These are phyloP conservation scores for Brachymystax lenok DNA, from an alignment of 2,797 vertebrate species.

Conservation along the genomic window DNA sequence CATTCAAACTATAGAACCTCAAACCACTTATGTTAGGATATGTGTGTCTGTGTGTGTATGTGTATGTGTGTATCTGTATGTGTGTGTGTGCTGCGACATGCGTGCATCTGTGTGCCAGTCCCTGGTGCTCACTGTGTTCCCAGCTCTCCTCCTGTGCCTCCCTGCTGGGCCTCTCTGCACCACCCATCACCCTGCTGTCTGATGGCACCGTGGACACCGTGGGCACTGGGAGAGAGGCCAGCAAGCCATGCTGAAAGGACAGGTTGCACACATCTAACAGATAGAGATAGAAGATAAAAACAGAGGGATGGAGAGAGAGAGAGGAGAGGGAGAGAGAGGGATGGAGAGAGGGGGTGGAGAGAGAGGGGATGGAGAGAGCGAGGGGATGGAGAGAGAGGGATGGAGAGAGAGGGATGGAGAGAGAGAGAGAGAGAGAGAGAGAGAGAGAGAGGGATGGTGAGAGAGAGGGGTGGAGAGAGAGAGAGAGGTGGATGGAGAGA, in stretches of 20 bases:
- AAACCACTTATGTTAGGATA: background rate
- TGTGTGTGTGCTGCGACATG: conserved; percentile 4
- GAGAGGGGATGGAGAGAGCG: no score
- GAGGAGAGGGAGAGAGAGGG: no score
- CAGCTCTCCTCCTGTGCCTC: conserved; percentile 42
- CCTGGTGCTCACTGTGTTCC: conserved; percentile 18
- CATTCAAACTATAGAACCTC: conserved; percentile 3
- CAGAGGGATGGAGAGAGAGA: background rate
- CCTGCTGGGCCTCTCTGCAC: conserved; percentile 2
- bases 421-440: no score
- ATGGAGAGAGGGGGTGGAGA: no score
- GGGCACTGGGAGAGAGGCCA: no score
- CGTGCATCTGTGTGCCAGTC: background rate
- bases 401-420: no score
- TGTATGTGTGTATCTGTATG: background rate
- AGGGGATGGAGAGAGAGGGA: no score
- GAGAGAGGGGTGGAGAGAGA: no score
- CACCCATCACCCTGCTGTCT: background rate
- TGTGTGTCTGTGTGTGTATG: background rate
- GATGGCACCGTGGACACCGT: no score
- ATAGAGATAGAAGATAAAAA: background rate
- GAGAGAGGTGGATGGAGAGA: no score
- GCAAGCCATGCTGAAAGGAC: no score
- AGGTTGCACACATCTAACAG: background rate
- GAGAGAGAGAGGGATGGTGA: accelerated